Conservation (phyloP, 2,797 vertebrate species). For the Oreortyx pictus region DNA sequence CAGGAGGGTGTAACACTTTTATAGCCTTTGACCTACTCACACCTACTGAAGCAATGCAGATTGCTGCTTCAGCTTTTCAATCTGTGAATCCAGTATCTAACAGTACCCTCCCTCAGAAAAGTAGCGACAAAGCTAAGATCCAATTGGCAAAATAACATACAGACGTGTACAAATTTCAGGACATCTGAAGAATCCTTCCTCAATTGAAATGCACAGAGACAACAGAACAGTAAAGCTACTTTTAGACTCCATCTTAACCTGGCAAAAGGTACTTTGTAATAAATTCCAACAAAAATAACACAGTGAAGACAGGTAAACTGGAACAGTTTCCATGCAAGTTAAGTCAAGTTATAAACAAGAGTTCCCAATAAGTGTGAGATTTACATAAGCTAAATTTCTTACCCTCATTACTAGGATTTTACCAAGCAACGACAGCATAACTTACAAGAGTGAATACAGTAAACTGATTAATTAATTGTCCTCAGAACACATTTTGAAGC, state of each 20-base stretch:
- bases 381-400: not conserved
- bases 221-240: not conserved
- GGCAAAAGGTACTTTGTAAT: not conserved
- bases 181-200: not conserved
- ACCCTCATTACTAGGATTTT: not conserved
- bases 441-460: not conserved
- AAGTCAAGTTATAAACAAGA: not conserved
- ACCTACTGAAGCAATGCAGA: rapidly evolving
- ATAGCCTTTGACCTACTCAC: not conserved
- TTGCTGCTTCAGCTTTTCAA: not conserved
- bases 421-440: not conserved
- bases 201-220: not conserved
- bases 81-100: not conserved
- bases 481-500: not conserved
- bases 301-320: not conserved
- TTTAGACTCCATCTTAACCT: not conserved
- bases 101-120: not conserved
- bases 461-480: not conserved
- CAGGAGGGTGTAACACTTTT: not conserved
- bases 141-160: not conserved
- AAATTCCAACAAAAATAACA: not conserved
- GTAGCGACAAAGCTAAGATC: not conserved
- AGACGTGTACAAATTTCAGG: not conserved
- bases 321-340: not conserved
- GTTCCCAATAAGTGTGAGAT: not conserved